Conservation (phyloP, 1,140 invertebrate species). For the Aricia agestis region DNA sequence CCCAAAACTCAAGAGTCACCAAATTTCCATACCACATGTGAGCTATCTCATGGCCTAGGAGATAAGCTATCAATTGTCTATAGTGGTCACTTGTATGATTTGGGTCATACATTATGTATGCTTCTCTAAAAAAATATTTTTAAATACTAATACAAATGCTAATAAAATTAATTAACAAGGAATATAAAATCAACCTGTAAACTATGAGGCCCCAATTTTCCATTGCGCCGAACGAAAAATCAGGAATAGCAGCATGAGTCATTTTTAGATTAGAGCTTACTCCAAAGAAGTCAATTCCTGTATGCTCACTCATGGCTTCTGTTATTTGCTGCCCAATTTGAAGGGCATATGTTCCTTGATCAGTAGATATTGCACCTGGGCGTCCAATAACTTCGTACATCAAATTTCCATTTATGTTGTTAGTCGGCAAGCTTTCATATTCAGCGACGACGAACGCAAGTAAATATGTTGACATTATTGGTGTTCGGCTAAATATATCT, state of each 20-base stretch:
- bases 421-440: conserved; percentile 69
- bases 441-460: conserved; percentile 90
- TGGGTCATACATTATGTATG: conserved; percentile 76
- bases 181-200: conserved; percentile 43
- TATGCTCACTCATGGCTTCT: conserved; percentile 60
- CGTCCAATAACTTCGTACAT: conserved; percentile 84
- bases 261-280: conserved; percentile 76
- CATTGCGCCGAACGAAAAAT: conserved; percentile 87
- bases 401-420: conserved; percentile 33
- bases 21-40: conserved; percentile 84
- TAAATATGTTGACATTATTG: conserved; percentile 92
- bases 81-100: conserved; percentile 62
- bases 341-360: conserved; percentile 79
- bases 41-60: conserved; percentile 80
- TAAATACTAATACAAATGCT: too few species aligned
- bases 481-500: conserved; percentile 80
- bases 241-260: conserved; percentile 86
- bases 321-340: conserved; percentile 69
- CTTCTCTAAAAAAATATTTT: conserved; percentile 76
- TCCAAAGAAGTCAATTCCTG: conserved; percentile 60
- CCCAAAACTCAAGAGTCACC: conserved; percentile 83
- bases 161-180: not conserved
- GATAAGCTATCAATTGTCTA: conserved; percentile 75
- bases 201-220: conserved; percentile 55
- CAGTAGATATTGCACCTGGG: conserved; percentile 76